Conservation (phyloP, 2,888 invertebrate genomes). For the Melanostoma mellinum region DNA sequence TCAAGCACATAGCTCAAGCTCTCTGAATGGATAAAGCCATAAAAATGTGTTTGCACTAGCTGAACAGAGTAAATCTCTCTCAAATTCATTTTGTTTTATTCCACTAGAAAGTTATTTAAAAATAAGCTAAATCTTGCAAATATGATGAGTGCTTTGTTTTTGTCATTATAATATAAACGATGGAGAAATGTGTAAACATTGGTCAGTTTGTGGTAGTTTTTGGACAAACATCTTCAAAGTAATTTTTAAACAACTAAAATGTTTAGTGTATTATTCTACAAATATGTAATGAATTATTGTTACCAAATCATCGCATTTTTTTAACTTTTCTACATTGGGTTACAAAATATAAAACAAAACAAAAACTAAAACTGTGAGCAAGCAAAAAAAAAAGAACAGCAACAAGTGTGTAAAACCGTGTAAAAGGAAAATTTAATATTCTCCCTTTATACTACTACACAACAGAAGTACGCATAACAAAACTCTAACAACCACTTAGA, state of each 20-base stretch:
- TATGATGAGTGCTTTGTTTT: constrained; percentile 35
- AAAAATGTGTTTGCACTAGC: constrained; percentile 51
- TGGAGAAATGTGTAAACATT: constrained; percentile 30
- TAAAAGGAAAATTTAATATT: constrained; percentile 29
- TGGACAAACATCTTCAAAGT: too few species aligned
- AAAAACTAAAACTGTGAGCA: neutral
- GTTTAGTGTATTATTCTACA: too few species aligned
- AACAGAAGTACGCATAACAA: constrained; percentile 34
- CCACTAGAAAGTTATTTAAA: constrained; percentile 15
- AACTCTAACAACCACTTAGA: constrained; percentile 53
- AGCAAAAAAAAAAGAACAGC: constrained; percentile 17
- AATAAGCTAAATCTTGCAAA: constrained; percentile 27
- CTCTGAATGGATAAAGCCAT: constrained; percentile 53
- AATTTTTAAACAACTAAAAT: too few species aligned
- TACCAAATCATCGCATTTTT: too few species aligned
- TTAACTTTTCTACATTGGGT: too few species aligned
- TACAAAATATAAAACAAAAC: too few species aligned
- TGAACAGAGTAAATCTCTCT: constrained; percentile 50
- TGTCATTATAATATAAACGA: constrained; percentile 25
- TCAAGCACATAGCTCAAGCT: constrained; percentile 62
- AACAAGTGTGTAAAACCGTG: constrained; percentile 53
- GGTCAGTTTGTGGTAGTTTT: neutral
- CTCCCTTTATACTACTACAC: constrained; percentile 3
- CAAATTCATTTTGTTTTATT: constrained; percentile 29
- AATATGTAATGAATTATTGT: too few species aligned